Conservation (phyloP, 2,113 vertebrate species). For the Psophia crepitans region DNA sequence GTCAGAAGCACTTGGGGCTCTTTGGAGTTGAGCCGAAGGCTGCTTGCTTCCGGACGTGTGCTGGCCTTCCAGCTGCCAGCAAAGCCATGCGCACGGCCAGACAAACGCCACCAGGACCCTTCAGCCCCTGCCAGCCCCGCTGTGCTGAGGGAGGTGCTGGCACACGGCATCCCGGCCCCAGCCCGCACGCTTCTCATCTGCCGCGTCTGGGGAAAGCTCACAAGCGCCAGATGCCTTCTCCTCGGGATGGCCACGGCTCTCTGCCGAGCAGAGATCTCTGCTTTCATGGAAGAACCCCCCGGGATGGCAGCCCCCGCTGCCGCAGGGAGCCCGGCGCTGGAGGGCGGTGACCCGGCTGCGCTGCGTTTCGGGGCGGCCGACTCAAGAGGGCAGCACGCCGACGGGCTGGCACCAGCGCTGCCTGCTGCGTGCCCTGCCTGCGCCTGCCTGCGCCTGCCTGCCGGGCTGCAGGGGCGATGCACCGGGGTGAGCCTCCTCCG, state of each 20-base stretch:
- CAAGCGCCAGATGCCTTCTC: not conserved
- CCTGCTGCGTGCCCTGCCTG: not conserved
- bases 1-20: not conserved
- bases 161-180: not conserved
- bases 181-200: not conserved
- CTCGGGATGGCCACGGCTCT: not conserved
- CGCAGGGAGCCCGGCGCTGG: not conserved
- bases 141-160: not conserved
- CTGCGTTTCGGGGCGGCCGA: not conserved
- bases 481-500: fast-evolving
- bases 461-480: fast-evolving
- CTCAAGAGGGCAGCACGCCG: slow-evolving; percentile 49
- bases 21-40: not conserved
- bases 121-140: fast-evolving
- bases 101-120: not conserved
- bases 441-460: not conserved
- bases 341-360: fast-evolving
- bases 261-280: not conserved
- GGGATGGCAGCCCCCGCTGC: not conserved
- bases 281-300: fast-evolving
- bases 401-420: not conserved
- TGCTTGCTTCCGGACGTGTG: not conserved
- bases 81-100: not conserved
- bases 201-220: fast-evolving
- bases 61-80: not conserved